phyloP scores from a whole-genome alignment of 2,888 invertebrate genomes.

The Lapara coniferarum region DNA sequence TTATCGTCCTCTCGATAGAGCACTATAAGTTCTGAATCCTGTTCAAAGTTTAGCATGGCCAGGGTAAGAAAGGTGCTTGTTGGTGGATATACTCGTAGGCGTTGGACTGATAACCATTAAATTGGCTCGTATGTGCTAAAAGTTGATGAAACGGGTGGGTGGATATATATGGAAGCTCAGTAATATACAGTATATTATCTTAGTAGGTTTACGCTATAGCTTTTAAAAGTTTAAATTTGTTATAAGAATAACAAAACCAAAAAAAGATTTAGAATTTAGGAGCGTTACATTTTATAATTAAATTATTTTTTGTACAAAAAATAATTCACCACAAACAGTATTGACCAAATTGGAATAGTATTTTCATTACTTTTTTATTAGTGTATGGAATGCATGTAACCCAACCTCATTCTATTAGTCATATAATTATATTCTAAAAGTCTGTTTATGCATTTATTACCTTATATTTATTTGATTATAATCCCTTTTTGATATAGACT shows the following conservation, averaged over 20 bases:
- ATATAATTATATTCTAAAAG: constrained; percentile 45
- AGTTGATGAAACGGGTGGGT: neutral
- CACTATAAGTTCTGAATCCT: constrained; percentile 2
- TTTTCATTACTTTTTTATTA: constrained; percentile 9
- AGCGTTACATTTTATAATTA: neutral
- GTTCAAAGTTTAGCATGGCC: constrained; percentile 44
- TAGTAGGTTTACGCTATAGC: constrained; percentile 26
- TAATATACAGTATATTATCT: constrained; percentile 32
- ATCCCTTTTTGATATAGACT: constrained; percentile 69
- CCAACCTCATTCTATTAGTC: constrained; percentile 25
- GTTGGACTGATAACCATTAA: constrained; percentile 6
- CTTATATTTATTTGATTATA: constrained; percentile 46
- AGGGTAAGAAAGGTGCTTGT: constrained; percentile 70
- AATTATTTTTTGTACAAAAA: neutral
- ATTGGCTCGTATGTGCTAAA: constrained; percentile 14
- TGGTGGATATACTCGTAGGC: constrained; percentile 33
- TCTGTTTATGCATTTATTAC: constrained; percentile 78
- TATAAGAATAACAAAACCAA: constrained; percentile 20
- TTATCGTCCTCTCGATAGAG: neutral
- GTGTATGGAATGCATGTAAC: constrained; percentile 18
- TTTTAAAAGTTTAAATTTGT: constrained; percentile 27
- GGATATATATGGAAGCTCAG: constrained; percentile 28
- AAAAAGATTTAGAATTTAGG: constrained; percentile 22
- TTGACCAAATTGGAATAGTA: neutral
- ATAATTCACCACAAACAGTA: neutral